phyloP scores from a whole-genome alignment of 2,113 vertebrate species.

The Protobothrops flavoviridis region DNA sequence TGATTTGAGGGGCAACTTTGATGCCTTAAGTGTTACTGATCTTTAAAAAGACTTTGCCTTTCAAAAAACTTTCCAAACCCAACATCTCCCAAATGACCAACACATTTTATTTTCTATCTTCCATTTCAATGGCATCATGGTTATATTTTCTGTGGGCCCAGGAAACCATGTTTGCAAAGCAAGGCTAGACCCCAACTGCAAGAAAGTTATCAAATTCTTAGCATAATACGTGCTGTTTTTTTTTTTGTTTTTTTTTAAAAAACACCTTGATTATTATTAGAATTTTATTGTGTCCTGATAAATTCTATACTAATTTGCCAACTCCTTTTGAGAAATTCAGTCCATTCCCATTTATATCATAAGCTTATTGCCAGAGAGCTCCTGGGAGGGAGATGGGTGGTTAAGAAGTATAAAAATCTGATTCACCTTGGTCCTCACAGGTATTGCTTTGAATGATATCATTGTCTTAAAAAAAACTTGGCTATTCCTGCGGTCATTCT shows the following conservation, averaged over 20 bases:
- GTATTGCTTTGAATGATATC: background rate
- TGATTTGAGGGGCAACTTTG: background rate
- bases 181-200: background rate
- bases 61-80: background rate
- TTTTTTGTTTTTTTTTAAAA: background rate
- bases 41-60: background rate
- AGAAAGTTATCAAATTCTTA: background rate
- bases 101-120: background rate
- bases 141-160: background rate
- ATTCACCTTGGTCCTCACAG: background rate
- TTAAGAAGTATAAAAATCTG: background rate
- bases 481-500: background rate
- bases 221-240: background rate
- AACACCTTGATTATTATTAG: background rate
- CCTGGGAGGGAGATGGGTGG: background rate
- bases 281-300: background rate
- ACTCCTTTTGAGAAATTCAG: background rate
- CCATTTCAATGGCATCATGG: background rate
- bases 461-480: too few species aligned
- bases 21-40: background rate
- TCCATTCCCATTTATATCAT: background rate
- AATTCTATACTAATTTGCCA: background rate
- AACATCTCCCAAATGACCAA: background rate
- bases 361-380: background rate
- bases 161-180: background rate